Base-by-base conservation (phyloP, 2,888 invertebrate species). In the Agonum fuliginosum region DNA sequence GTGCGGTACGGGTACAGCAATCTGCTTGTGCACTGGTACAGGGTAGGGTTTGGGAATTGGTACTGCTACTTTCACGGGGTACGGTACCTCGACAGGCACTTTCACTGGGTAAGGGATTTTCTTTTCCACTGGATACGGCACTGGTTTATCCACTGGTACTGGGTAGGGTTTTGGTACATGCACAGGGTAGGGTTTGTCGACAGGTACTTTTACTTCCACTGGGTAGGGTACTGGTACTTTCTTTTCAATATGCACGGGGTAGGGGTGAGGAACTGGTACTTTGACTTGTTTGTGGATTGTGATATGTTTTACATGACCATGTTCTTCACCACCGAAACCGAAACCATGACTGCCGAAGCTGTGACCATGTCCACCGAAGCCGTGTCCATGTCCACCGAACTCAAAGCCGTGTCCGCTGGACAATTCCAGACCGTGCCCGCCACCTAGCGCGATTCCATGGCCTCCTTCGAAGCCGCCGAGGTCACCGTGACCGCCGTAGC, bases 151-250 rank as follows among this genome's bases (percentile, higher is more conserved):
- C 0, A 85, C 83, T 0, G 83, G 83, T 0, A 85, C 84, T 2
- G 85, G 85, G 54, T 88, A 88, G 0, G 88, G 88, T 24, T 77
- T 70, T 6, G 77, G 27, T 0, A 88, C 88, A 0, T 87, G 84
- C 20, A 77, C 77, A 24, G 77, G 77, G 43, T 77, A 77, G 3
- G 77, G 77, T 69, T 70, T 69, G 4, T 78, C 19, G 27, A 85
- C 82, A 27, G 86, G 86, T 43, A 85, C 83, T 75, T 82, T 78
- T 67, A 86, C 82, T 72, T 84, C 84, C 78, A 77, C 51, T 24
- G 70, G 58, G 10, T 43, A 46, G 12, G 75, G 75, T 1, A 67
- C 65, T 20, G 75, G 67, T n/a, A 75, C 37, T 54, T 75, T 75
- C 67, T 75, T 75, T 12, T 67, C 75, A 2, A 75, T 67, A 20